A percentile compares a stretch with the other conserved stretches of the same genome.
phyloP scores from a whole-genome alignment of 2,113 vertebrate genomes.

The Chlamydotis undulata region DNA sequence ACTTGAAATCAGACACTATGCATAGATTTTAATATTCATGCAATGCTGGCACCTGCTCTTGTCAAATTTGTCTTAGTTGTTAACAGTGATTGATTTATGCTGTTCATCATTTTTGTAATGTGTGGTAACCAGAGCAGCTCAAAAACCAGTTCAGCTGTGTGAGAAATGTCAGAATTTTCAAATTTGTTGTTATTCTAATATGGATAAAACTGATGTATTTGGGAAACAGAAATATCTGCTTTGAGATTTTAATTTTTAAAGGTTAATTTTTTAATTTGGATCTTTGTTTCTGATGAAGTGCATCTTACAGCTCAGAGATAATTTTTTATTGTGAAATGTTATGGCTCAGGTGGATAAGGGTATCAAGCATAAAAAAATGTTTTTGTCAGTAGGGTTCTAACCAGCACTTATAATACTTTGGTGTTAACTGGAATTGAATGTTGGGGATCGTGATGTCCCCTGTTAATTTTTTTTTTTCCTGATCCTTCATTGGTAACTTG shows the following conservation, averaged over 20 bases:
- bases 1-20: neutral
- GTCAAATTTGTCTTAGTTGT: neutral
- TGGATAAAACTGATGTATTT: neutral
- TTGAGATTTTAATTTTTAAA: neutral
- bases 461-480: neutral
- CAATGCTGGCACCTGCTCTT: neutral
- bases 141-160: neutral
- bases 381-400: neutral
- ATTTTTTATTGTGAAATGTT: neutral
- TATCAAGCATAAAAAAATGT: neutral
- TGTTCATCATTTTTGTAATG: neutral
- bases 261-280: neutral
- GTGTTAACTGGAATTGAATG: neutral
- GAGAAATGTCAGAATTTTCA: neutral
- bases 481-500: neutral
- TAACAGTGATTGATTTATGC: neutral
- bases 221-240: neutral
- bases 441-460: neutral
- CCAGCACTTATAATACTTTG: fast-evolving
- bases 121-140: neutral
- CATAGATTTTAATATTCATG: neutral
- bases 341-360: fast-evolving
- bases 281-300: neutral
- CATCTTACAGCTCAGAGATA: neutral
- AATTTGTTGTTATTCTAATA: neutral